Percentiles rank a stretch among this genome's conserved stretches.
These are phyloP conservation scores for Lepisosteus oculatus DNA, from an alignment of 2,113 vertebrate genomes.

Conservation along the genomic window DNA sequence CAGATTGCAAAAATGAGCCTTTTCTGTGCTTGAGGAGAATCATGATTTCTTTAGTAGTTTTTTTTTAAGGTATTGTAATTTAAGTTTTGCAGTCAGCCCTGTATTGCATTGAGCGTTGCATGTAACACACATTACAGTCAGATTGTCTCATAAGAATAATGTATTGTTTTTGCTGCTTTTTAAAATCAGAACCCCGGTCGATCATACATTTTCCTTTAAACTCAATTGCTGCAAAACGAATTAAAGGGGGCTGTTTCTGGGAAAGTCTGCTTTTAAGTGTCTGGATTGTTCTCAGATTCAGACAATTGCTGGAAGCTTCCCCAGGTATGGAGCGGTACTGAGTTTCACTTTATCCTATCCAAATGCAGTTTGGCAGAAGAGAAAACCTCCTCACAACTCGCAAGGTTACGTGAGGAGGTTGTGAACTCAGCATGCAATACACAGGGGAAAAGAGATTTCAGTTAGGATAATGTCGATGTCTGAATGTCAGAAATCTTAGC, in stretches of 20 bases:
- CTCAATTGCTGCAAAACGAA: conserved; percentile 10
- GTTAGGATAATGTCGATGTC: not conserved
- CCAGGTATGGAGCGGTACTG: not conserved
- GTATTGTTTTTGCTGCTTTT: not conserved
- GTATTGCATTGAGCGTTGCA: no score
- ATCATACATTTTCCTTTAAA: conserved; percentile 7
- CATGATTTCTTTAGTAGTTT: no score
- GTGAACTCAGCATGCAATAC: not conserved
- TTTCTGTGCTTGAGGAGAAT: no score
- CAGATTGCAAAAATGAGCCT: no score
- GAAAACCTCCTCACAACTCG: not conserved
- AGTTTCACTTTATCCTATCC: not conserved
- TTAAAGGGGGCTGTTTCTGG: not conserved
- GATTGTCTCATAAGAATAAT: not conserved
- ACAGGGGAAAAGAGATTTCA: not conserved
- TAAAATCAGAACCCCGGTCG: conserved; percentile 1
- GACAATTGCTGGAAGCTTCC: not conserved
- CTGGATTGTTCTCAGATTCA: not conserved
- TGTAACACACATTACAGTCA: not conserved
- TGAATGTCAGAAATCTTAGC: not conserved
- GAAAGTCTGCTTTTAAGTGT: not conserved
- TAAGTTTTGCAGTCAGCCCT: no score
- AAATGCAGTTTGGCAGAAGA: not conserved
- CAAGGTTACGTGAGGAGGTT: not conserved
- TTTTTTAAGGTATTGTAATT: no score